Base-by-base conservation (phyloP, 2,797 vertebrate species). In the Periophthalmus magnuspinnatus region DNA sequence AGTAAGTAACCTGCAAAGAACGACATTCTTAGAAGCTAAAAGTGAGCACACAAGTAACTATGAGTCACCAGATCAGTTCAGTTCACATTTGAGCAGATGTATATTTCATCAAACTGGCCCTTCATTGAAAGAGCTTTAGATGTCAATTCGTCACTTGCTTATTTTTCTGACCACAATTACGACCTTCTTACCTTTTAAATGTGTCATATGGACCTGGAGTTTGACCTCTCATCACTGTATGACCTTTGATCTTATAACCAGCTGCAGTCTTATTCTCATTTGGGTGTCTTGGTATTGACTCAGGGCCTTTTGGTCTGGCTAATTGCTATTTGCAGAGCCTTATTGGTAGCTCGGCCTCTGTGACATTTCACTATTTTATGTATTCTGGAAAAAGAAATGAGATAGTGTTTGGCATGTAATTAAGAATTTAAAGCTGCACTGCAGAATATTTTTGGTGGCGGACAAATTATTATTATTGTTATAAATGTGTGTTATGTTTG, bases 281-380 rank as follows among this genome's bases (percentile, higher is more conserved):
- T 62, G 74, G 78, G 56, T 50, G 62, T 1, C 79, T 74, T 3
- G 75, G 71, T 90, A 91, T 92, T 91, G 90, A 92, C 91, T 88
- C 81, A 48, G 76, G 88, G 88, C 88, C 83, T 89, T 91, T 89
- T 90, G 90, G 89, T 86, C 91, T 81, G 85, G 87, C 86, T 94
- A 92, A 94, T 93, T 92, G 89, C 91, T 94, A 92, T 94, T 94
- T 94, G 90, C 93, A 87, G 91, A 91, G 88, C 90, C 81, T 91
- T 93, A 93, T 93, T 91, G 91, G 90, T 83, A 78, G 82, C 75
- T 63, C 82, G 78, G 82, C 81, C 70, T 84, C 78, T 22, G 75
- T 91, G 89, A 90, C 87, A 87, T 91, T 91, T 91, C 75, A 75
- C 54, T 84, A 76, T 76, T 71, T 75, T 63, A 8, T 11, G 57